Evolutionary conservation across 1,140 invertebrate species (phyloP).

Genomic region (Melanaphis sacchari): DNA sequence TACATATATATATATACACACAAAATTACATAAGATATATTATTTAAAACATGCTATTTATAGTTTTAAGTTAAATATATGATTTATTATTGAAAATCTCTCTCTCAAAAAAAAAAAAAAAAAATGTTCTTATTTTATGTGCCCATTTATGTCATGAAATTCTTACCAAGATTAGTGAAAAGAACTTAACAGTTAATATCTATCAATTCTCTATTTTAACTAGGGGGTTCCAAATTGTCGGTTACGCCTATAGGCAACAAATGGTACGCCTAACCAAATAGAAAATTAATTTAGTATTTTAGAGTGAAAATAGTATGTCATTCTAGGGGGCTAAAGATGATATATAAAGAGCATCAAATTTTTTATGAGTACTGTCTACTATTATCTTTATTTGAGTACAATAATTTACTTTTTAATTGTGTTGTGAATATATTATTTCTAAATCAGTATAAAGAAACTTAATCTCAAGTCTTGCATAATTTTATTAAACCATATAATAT

Average conservation of each 20-base stretch:
- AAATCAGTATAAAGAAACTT: not conserved
- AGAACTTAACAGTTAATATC: not conserved
- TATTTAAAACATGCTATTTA: conserved; percentile 12
- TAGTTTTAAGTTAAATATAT: conserved; percentile 47
- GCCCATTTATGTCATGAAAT: conserved; percentile 41
- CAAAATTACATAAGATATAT: not conserved
- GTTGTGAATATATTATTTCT: not conserved
- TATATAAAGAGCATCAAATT: conserved; percentile 2
- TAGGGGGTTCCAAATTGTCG: conserved; percentile 22
- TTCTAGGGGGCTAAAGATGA: not conserved
- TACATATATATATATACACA: not conserved
- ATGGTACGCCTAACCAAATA: conserved; percentile 41
- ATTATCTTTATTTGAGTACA: not conserved
- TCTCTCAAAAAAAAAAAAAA: not conserved
- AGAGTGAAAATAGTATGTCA: not conserved
- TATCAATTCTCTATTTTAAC: not conserved
- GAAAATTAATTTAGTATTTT: not conserved
- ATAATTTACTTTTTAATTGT: not conserved
- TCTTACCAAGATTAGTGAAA: not conserved
- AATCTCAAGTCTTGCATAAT: not conserved
- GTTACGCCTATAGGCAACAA: conserved; percentile 21
- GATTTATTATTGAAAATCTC: conserved; percentile 24
- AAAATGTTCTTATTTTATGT: conserved; percentile 55
- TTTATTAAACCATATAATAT: not conserved
- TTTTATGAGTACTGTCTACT: not conserved